Base-by-base conservation (phyloP, 2,113 vertebrate genomes). In the Candoia aspera region DNA sequence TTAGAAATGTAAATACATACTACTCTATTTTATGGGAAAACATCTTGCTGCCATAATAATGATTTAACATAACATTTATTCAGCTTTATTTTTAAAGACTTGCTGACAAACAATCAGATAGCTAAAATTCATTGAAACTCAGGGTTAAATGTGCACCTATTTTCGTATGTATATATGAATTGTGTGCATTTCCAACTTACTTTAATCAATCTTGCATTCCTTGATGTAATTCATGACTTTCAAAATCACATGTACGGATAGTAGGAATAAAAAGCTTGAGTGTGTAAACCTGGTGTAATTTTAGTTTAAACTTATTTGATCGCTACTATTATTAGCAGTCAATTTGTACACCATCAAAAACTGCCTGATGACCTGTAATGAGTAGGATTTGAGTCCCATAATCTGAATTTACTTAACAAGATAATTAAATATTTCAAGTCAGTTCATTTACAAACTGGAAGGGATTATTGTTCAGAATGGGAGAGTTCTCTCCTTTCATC, bases 401-500 rank as follows among this genome's bases (percentile, higher is more conserved):
- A 97, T 95, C 91, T 96, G 94, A 96, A 93, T 97, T 97, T 97
- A 96, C 93, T 97, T 96, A 96, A 94, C 90, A 93, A 95, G 94
- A 94, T 96, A 96, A 96, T 97, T 96, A 97, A 97, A 96, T 97
- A 97, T 96, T 95, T 96, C 94, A 94, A 95, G 64, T 94, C 91
- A 86, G 91, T 96, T 96, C 60, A 95, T 96, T 96, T 96, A 93
- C 94, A 95, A 86, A 86, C 90, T 94, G 53, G 94, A 94, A 90
- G 37, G 92, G 89, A 96, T 96, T 96, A 92, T 87, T 83, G 91
- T 62, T 92, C 91, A 58, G 83, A 21, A 49, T 89, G 93, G 46
- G 37, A 95, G 92, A 92, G 94, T 96, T 95, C 91, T 64, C 13
- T 90, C 37, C 58, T 93, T 94, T 1, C 88, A 91, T 97, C 96